Conservation (phyloP, 1,140 invertebrate genomes). For the Linepithema humile region DNA sequence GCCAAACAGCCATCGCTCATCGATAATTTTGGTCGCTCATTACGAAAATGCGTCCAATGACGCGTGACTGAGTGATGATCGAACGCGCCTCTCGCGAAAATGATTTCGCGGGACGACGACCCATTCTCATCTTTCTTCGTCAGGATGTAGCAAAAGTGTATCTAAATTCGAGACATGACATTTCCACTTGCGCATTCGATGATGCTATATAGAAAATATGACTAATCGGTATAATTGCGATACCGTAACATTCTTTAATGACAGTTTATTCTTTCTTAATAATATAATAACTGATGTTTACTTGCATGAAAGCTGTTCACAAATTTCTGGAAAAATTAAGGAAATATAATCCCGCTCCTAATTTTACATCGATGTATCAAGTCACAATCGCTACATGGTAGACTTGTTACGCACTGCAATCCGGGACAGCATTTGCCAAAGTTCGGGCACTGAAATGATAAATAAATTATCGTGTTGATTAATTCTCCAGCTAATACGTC, state of each 20-base stretch:
- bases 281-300: neutral
- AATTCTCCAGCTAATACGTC: too few species aligned
- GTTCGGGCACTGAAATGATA: too few species aligned
- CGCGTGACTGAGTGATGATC: neutral
- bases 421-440: too few species aligned
- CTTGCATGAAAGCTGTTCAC: too few species aligned
- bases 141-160: neutral
- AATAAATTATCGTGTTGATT: too few species aligned
- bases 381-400: too few species aligned
- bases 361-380: too few species aligned
- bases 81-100: neutral
- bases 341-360: too few species aligned
- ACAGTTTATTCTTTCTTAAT: neutral
- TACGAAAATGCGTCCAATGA: constrained; percentile 23
- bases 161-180: neutral
- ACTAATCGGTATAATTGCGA: neutral
- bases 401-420: too few species aligned
- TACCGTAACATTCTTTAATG: neutral
- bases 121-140: neutral
- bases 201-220: neutral
- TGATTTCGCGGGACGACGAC: neutral
- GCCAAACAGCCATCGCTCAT: constrained; percentile 70
- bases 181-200: neutral
- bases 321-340: too few species aligned
- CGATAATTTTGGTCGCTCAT: constrained; percentile 78